Percentiles rank a stretch among this genome's conserved stretches.
Conservation (phyloP, 2,888 invertebrate genomes). For the Mechanitis messenoides region DNA sequence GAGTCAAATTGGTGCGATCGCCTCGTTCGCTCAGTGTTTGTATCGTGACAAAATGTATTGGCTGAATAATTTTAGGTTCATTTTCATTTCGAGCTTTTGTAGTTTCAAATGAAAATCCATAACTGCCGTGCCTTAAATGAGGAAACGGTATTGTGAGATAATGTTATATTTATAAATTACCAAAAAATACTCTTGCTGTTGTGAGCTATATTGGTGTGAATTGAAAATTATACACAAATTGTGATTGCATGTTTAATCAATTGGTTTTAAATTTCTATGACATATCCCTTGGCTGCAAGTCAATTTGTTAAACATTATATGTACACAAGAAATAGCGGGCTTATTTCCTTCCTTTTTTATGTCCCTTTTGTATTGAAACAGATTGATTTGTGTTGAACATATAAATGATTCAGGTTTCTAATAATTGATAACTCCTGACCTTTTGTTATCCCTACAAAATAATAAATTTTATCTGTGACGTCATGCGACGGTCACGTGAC, state of each 20-base stretch:
- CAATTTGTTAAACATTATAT: background rate
- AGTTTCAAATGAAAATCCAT: too few relatives aligned
- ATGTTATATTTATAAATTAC: slow-evolving; percentile 16
- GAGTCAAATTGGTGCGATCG: slow-evolving; percentile 31
- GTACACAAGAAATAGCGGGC: too few relatives aligned
- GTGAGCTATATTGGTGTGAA: slow-evolving; percentile 26
- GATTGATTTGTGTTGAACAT: too few relatives aligned
- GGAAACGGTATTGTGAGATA: slow-evolving; percentile 4
- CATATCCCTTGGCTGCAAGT: slow-evolving; percentile 8
- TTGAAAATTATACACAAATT: slow-evolving; percentile 12
- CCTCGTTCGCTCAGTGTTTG: slow-evolving; percentile 36
- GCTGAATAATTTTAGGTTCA: slow-evolving; percentile 3
- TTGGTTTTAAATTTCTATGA: background rate
- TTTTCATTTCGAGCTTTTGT: background rate
- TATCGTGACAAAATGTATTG: slow-evolving; percentile 19
- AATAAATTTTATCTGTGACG: too few relatives aligned
- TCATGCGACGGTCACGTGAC: too few relatives aligned
- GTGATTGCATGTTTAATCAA: background rate
- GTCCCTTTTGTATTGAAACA: too few relatives aligned
- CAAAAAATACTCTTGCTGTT: slow-evolving; percentile 31
- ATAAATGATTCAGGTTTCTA: too few relatives aligned
- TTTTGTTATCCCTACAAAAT: too few relatives aligned
- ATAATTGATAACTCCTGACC: too few relatives aligned
- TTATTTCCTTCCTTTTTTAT: too few relatives aligned
- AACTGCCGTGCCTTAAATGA: background rate